Evolutionary conservation across 1,140 invertebrate species (phyloP).

Genomic region (Euschistus heros): DNA sequence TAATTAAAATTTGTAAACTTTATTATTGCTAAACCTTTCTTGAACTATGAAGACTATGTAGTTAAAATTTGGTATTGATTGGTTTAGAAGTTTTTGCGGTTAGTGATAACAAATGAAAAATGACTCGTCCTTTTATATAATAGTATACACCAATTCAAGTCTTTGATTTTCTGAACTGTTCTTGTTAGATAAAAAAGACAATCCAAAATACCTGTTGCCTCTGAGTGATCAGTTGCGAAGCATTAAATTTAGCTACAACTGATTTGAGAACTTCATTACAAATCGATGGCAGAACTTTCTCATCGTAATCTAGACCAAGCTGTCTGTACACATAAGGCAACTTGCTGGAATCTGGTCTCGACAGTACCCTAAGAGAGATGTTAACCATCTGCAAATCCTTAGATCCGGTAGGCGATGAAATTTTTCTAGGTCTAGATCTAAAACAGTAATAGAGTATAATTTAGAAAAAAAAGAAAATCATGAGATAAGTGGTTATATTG

Average conservation of each 20-base stretch:
- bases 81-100: too few relatives aligned
- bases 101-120: too few relatives aligned
- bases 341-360: constrained; percentile 71
- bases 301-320: constrained; percentile 76
- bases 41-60: too few relatives aligned
- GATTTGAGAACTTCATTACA: constrained; percentile 99
- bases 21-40: too few relatives aligned
- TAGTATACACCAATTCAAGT: too few relatives aligned
- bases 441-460: constrained; percentile 23
- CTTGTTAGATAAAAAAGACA: constrained; percentile 83
- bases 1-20: too few relatives aligned
- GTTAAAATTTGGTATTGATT: too few relatives aligned
- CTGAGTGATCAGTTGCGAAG: constrained; percentile 97
- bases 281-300: constrained; percentile 92
- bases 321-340: constrained; percentile 85
- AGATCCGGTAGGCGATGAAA: constrained; percentile 93
- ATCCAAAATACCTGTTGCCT: constrained; percentile 71
- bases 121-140: too few relatives aligned
- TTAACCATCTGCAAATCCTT: constrained; percentile 99
- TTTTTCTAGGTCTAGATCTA: constrained; percentile 81
- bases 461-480: too few relatives aligned
- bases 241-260: constrained; percentile 99
- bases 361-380: constrained; percentile 91
- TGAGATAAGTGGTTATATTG: too few relatives aligned
- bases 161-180: constrained; percentile 40